These are phyloP conservation scores for Zaprionus nigranus DNA, from an alignment of 1,140 invertebrate species.

Conservation along the genomic window DNA sequence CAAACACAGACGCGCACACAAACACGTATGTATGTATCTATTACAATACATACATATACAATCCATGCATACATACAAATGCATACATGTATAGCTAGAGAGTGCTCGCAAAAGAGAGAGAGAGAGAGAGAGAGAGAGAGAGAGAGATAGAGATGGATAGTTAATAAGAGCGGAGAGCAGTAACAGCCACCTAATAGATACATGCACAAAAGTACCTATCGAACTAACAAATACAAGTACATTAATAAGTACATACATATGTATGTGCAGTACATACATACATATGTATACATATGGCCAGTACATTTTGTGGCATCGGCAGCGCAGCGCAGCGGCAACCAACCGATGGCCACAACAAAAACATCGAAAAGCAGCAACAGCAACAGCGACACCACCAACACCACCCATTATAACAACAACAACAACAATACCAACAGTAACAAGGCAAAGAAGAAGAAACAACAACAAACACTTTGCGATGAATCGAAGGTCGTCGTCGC, in stretches of 20 bases:
- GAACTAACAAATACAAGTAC: neutral
- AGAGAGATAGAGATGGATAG: slow-evolving; percentile 8
- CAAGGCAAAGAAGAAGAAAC: slow-evolving; percentile 16
- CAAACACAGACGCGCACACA: slow-evolving; percentile 35
- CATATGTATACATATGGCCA: slow-evolving; percentile 29
- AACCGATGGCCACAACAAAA: slow-evolving; percentile 47
- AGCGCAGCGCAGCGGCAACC: slow-evolving; percentile 40
- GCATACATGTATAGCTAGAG: neutral
- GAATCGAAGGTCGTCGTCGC: slow-evolving; percentile 70
- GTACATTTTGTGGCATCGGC: slow-evolving; percentile 48
- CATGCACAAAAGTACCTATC: slow-evolving; percentile 34
- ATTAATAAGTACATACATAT: neutral
- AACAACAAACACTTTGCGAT: slow-evolving; percentile 47
- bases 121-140: slow-evolving; percentile 8
- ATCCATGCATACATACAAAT: slow-evolving; percentile 3
- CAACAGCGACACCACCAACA: slow-evolving; percentile 22
- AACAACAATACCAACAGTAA: slow-evolving; percentile 14
- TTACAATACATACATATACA: slow-evolving; percentile 15
- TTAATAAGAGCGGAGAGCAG: slow-evolving; percentile 26
- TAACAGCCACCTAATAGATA: slow-evolving; percentile 42
- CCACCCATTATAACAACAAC: slow-evolving; percentile 1
- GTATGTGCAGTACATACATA: neutral
- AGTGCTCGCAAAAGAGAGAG: neutral
- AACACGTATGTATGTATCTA: slow-evolving; percentile 4
- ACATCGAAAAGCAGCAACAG: slow-evolving; percentile 15